phyloP scores from a whole-genome alignment of 2,113 vertebrate genomes.

The Candoia aspera region DNA sequence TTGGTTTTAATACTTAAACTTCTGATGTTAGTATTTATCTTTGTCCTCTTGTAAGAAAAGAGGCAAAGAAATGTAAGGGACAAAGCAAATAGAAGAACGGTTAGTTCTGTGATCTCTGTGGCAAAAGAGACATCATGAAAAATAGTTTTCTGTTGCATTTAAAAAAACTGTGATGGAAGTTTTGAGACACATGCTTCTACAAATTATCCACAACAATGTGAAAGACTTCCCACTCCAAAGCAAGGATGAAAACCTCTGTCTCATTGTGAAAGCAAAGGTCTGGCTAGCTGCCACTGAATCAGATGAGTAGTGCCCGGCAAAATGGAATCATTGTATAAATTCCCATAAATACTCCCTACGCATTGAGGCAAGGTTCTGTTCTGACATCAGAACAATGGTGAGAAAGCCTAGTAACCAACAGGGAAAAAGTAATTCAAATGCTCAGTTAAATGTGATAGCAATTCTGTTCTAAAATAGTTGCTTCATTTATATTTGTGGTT shows the following conservation, averaged over 20 bases:
- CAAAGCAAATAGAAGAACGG: constrained; percentile 22
- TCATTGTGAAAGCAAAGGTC: constrained; percentile 65
- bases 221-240: constrained; percentile 63
- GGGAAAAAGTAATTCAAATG: constrained; percentile 39
- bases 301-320: constrained; percentile 59
- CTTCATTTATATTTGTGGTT: not conserved
- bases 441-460: constrained; percentile 46
- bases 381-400: constrained; percentile 56
- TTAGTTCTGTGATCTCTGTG: constrained; percentile 25
- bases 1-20: constrained; percentile 15
- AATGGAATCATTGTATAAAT: constrained; percentile 68
- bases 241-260: constrained; percentile 61
- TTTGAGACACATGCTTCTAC: constrained; percentile 34
- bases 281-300: constrained; percentile 64
- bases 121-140: constrained; percentile 28
- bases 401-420: constrained; percentile 24
- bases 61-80: constrained; percentile 3
- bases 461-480: not conserved
- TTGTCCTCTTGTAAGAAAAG: not conserved
- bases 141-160: constrained; percentile 27
- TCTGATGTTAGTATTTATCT: constrained; percentile 22
- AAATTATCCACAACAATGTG: constrained; percentile 17
- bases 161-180: constrained; percentile 15
- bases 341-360: constrained; percentile 65
- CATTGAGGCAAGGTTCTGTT: constrained; percentile 58